A percentile compares a stretch with the other conserved stretches of the same genome.
phyloP scores from a whole-genome alignment of 92 coral and sea anemone genomes.

The Porites divaricata region DNA sequence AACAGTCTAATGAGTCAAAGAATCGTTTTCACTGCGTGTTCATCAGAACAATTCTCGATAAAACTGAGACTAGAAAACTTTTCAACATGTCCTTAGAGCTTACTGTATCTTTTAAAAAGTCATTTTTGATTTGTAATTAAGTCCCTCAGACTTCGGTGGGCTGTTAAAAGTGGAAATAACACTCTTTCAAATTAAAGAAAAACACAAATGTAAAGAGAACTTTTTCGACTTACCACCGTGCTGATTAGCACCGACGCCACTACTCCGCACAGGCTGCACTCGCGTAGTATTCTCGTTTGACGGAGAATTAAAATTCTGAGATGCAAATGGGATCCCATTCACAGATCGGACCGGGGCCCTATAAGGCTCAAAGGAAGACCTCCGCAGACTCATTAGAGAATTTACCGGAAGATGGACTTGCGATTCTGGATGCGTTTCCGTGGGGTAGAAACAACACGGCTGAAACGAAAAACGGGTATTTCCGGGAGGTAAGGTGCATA shows the following conservation, averaged over 20 bases:
- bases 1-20: neutral
- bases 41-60: neutral
- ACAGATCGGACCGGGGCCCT: neutral
- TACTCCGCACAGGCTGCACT: neutral
- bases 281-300: neutral
- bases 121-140: neutral
- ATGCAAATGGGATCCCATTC: neutral
- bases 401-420: constrained; percentile 16
- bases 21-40: neutral
- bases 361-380: constrained; percentile 4
- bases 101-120: neutral
- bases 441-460: constrained; percentile 30
- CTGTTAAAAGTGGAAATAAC: neutral
- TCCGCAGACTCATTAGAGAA: neutral
- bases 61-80: neutral
- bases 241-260: neutral
- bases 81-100: neutral
- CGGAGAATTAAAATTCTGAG: neutral
- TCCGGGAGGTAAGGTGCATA: constrained; percentile 20
- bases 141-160: neutral
- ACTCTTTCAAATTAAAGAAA: neutral
- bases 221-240: constrained; percentile 18
- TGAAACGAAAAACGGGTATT: constrained; percentile 13
- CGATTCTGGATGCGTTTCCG: constrained; percentile 5
- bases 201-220: neutral